Evolutionary conservation across 2,113 vertebrate species (phyloP), one percentile per base, ranked within the genome.

Genomic region (Helogale parvula): DNA sequence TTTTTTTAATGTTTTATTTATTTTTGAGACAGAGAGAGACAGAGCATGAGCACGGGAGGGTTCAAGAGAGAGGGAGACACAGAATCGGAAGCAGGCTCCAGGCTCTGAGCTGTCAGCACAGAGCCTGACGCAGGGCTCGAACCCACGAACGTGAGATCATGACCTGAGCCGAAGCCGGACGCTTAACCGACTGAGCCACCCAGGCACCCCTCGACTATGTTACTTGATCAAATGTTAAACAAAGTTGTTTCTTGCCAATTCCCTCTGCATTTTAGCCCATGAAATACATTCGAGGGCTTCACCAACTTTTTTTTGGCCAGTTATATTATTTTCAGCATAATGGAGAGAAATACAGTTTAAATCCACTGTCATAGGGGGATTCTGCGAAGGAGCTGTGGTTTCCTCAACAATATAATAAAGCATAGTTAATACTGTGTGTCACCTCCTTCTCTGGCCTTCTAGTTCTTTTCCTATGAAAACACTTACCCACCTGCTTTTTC

Each of bases 251-350:
- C 29, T 95, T 88, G 19, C 50, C 82, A 89, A 45, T 79, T 92
- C 45, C 50, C 9, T 41, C 5, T 35, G 38, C 15, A 0, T 89
- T 96, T 90, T 84, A 81, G 11, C 27, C 21, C 8, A 41, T 57
- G 27, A 85, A 85, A 94, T 86, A 76, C 65, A 54, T 71, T 65
- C 47, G 45, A 31, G 6, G 80, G 33, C 38, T 15, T 69, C 11
- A 41, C 19, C 31, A 52, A 33, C 4, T 45, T 47, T 92, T 82
- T 69, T 68, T 69, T 12, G 4, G 4, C 33, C 68, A 82, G 8
- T 80, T 97, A 77, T 86, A 93, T 89, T 92, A 86, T 93, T 95
- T 97, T 84, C 52, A 81, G 35, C 21, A 10, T 85, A 93, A 88
- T 31, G 80, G 54, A 97, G 60, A 93, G 29, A 31, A 95, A 81